Percentiles rank a stretch among this genome's conserved stretches.
phyloP scores from a whole-genome alignment of 1,140 invertebrate species.

The Wiebesia pumilae region DNA sequence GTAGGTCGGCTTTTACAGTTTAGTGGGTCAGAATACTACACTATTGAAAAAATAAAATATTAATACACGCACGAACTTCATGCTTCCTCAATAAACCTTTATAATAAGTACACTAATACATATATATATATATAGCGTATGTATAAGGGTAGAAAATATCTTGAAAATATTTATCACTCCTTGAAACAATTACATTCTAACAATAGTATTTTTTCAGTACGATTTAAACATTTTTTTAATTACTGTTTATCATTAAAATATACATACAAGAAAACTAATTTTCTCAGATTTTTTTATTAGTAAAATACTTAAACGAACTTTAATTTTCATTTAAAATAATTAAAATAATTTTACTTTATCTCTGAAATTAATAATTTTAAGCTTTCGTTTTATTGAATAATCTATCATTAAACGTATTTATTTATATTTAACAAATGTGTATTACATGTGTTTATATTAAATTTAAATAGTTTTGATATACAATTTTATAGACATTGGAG shows the following conservation, averaged over 20 bases:
- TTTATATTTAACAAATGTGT: background rate
- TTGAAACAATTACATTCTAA: no score
- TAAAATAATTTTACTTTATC: background rate
- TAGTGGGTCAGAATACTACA: conserved; percentile 15
- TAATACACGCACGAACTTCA: background rate
- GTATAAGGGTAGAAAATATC: no score
- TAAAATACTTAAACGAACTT: background rate
- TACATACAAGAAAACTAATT: no score
- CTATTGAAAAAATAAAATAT: conserved; percentile 1
- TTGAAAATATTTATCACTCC: no score
- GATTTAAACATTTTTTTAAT: no score
- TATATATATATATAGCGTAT: background rate
- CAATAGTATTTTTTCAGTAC: no score
- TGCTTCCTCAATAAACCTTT: background rate
- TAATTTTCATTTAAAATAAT: background rate
- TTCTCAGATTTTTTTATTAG: background rate
- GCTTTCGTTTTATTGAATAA: background rate
- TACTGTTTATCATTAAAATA: no score
- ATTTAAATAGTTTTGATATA: background rate
- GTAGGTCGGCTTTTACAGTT: conserved; percentile 17
- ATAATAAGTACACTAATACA: background rate
- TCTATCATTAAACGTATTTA: background rate
- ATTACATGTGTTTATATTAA: background rate
- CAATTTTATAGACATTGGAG: background rate
- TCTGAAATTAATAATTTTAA: background rate